Conservation (phyloP, 2,113 vertebrate genomes). For the Callopanchax toddi region DNA sequence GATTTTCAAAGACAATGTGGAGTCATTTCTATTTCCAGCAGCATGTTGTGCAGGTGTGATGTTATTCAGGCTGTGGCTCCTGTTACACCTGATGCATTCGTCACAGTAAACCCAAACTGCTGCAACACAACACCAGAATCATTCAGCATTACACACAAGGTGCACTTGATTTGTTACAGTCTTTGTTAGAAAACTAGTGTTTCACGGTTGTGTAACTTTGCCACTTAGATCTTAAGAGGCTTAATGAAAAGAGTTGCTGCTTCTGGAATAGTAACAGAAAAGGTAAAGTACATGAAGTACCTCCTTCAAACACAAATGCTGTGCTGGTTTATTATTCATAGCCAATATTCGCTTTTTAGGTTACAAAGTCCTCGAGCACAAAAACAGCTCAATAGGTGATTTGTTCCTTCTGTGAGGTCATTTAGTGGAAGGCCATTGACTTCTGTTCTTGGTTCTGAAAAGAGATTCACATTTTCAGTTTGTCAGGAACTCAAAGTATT, state of each 20-base stretch:
- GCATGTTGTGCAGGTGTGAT: neutral
- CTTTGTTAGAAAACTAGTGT: neutral
- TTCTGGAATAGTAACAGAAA: neutral
- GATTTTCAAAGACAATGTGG: neutral
- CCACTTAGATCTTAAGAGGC: neutral
- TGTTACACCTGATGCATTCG: neutral
- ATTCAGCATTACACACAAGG: neutral
- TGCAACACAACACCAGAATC: constrained; percentile 1
- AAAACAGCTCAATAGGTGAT: neutral
- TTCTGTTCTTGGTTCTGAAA: neutral
- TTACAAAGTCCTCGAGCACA: neutral
- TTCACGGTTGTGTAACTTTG: neutral
- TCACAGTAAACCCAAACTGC: neutral
- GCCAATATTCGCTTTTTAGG: too few relatives aligned
- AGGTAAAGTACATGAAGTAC: neutral
- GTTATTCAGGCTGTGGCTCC: neutral
- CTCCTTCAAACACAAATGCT: neutral
- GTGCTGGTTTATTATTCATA: neutral
- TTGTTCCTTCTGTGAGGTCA: neutral
- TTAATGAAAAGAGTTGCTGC: neutral
- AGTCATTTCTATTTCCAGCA: neutral
- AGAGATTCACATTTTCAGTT: neutral
- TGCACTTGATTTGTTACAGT: neutral
- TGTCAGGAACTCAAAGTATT: neutral
- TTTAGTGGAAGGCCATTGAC: neutral